Evolutionary conservation across 2,797 vertebrate species (phyloP).

Genomic region (Tadarida brasiliensis): DNA sequence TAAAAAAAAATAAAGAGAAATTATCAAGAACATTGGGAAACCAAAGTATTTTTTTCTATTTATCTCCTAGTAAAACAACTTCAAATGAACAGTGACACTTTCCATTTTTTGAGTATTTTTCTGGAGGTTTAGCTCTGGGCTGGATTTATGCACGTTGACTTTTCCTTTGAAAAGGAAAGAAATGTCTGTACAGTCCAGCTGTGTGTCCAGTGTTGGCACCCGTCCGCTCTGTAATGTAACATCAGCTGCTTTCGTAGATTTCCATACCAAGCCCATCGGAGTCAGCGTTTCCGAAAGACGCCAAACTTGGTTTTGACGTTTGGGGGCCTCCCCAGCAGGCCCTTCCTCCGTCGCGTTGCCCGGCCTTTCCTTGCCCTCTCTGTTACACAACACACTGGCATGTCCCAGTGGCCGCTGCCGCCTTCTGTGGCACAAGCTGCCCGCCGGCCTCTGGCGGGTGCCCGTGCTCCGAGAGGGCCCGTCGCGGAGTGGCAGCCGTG

Average conservation of each 20-base stretch:
- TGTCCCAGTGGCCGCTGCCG: rapidly evolving
- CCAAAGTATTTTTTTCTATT: neutral
- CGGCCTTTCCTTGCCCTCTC: neutral
- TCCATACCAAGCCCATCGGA: rapidly evolving
- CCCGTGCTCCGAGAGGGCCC: neutral
- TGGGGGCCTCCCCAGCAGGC: neutral
- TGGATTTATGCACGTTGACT: rapidly evolving
- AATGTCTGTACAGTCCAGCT: neutral
- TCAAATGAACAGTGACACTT: neutral
- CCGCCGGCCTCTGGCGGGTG: rapidly evolving
- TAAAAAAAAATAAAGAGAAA: neutral
- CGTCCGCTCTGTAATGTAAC: rapidly evolving
- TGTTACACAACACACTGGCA: rapidly evolving
- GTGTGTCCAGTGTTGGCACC: neutral
- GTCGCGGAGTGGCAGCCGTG: rapidly evolving
- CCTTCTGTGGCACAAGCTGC: neutral
- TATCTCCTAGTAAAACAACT: neutral
- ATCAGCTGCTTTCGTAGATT: neutral
- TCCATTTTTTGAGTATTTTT: neutral
- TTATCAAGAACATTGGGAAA: neutral
- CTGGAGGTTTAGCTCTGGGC: neutral
- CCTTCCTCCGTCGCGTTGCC: neutral
- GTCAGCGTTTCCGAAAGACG: neutral
- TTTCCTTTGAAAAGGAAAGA: neutral
- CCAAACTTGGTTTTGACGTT: neutral